Conservation (phyloP, 92 coral and sea anemone species). For the Siderastrea radians region DNA sequence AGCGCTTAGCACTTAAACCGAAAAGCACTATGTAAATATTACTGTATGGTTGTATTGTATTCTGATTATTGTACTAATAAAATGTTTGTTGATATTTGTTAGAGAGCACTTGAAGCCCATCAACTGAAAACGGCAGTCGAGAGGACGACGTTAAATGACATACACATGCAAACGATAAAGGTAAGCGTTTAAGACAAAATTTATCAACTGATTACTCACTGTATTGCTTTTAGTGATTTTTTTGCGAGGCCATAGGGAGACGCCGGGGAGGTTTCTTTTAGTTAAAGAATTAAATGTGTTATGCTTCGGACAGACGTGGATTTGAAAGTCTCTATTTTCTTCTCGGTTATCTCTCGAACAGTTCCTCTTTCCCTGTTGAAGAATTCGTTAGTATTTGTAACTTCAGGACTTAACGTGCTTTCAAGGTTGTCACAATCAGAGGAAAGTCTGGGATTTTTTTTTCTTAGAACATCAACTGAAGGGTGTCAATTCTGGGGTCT, state of each 20-base stretch:
- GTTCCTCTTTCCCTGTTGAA: neutral
- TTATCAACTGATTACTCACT: neutral
- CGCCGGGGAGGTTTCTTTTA: too few relatives aligned
- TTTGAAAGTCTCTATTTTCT: too few relatives aligned
- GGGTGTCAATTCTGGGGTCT: neutral
- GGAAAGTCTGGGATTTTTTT: too few relatives aligned
- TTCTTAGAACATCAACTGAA: too few relatives aligned
- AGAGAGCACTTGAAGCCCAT: slow-evolving; percentile 95
- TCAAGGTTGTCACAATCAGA: too few relatives aligned
- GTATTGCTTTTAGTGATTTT: neutral
- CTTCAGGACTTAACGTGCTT: too few relatives aligned
- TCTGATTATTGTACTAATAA: too few relatives aligned
- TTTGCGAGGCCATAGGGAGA: neutral
- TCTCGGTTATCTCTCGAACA: neutral
- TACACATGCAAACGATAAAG: slow-evolving; percentile 99
- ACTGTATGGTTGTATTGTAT: too few relatives aligned
- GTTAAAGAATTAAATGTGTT: too few relatives aligned
- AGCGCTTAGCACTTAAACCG: too few relatives aligned
- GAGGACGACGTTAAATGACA: slow-evolving; percentile 93
- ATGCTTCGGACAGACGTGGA: too few relatives aligned
- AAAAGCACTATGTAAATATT: too few relatives aligned
- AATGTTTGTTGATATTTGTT: slow-evolving; percentile 1
- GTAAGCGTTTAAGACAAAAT: slow-evolving; percentile 29
- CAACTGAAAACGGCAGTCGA: slow-evolving; percentile 98
- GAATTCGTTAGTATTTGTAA: neutral